phyloP scores from a whole-genome alignment of 2,113 vertebrate genomes.

The Psammodynastes pulverulentus region DNA sequence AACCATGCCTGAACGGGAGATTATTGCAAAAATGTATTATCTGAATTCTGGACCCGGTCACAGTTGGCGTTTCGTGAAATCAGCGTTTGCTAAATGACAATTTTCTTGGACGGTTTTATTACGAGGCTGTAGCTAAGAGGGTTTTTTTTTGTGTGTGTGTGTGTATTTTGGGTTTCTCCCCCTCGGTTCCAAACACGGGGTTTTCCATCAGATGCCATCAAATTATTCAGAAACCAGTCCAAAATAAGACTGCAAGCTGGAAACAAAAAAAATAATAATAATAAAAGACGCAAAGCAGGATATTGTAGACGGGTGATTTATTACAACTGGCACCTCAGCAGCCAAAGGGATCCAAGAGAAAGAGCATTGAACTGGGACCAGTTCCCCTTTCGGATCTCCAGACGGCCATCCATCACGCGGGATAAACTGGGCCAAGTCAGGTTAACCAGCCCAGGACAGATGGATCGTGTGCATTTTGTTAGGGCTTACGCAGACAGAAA shows the following conservation, averaged over 20 bases:
- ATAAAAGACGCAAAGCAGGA: background rate
- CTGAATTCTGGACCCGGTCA: background rate
- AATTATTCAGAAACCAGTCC: background rate
- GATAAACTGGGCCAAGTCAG: background rate
- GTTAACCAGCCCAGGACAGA: background rate
- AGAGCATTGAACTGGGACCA: background rate
- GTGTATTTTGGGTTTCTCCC: too few species aligned
- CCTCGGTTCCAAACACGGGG: background rate
- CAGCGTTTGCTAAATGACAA: background rate
- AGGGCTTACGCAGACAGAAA: background rate
- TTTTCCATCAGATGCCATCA: background rate
- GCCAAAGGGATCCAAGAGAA: background rate
- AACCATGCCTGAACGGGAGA: background rate
- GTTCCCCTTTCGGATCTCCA: background rate
- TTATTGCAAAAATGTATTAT: background rate
- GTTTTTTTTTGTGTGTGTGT: too few species aligned
- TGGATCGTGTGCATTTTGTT: too few species aligned
- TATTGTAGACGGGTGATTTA: background rate
- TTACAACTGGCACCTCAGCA: background rate
- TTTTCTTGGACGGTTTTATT: background rate
- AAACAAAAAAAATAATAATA: too few species aligned
- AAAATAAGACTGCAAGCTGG: background rate
- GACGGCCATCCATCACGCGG: background rate
- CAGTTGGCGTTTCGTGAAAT: background rate
- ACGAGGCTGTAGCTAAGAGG: background rate